Evolutionary conservation across 2,113 vertebrate genomes (phyloP).

Genomic region (Sclerurus mexicanus): DNA sequence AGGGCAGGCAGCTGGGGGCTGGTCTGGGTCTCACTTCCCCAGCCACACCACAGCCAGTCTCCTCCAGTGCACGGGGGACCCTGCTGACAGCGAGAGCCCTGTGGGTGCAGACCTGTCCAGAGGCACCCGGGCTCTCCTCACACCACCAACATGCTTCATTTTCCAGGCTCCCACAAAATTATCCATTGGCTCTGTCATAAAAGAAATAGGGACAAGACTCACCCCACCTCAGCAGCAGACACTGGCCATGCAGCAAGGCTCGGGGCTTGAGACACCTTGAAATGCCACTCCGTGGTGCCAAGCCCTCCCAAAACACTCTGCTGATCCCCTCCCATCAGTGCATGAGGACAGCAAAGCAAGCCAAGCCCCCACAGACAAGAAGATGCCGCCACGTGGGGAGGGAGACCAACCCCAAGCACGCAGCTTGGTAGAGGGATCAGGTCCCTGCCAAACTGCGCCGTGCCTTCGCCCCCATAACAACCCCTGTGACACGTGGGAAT

Average conservation of each 20-base stretch:
- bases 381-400: fast-evolving
- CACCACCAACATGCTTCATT: fast-evolving
- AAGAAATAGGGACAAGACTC: background rate
- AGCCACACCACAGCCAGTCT: background rate
- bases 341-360: background rate
- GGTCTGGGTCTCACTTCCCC: background rate
- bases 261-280: background rate
- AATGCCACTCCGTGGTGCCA: background rate
- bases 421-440: background rate
- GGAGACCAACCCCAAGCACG: background rate
- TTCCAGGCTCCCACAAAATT: background rate
- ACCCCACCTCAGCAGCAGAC: background rate
- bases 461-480: background rate
- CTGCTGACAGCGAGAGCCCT: fast-evolving
- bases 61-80: background rate
- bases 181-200: background rate
- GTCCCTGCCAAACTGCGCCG: background rate
- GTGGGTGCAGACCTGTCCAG: fast-evolving
- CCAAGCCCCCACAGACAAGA: background rate
- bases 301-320: background rate
- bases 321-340: fast-evolving
- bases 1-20: background rate
- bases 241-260: background rate
- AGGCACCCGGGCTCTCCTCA: fast-evolving
- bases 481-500: background rate